Evolutionary conservation across 2,888 invertebrate species (phyloP).

Genomic region (Drosophila infuscata): DNA sequence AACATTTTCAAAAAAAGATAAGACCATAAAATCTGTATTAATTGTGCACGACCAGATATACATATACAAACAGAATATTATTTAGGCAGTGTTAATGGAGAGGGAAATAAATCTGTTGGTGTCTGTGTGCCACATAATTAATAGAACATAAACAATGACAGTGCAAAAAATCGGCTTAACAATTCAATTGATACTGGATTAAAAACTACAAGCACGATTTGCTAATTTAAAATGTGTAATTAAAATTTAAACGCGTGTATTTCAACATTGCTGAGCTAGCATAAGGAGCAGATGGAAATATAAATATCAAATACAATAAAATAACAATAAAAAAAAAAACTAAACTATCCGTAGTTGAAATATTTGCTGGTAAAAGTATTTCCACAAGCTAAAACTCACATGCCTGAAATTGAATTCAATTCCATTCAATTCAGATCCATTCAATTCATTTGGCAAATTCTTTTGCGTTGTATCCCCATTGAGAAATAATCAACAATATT

Average conservation of each 20-base stretch:
- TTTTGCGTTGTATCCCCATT: conserved; percentile 17
- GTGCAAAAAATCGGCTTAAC: conserved; percentile 16
- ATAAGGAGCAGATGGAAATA: background rate
- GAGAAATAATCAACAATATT: conserved; percentile 41
- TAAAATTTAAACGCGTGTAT: conserved; percentile 6
- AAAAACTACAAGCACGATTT: conserved; percentile 38
- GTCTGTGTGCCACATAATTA: conserved; percentile 67
- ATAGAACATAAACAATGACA: conserved; percentile 71
- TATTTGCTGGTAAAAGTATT: background rate
- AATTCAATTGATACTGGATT: conserved; percentile 54
- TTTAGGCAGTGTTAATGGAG: conserved; percentile 25
- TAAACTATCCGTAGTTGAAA: background rate
- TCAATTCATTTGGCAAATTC: conserved; percentile 3
- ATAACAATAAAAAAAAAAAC: background rate
- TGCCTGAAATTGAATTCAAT: conserved; percentile 26
- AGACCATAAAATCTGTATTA: conserved; percentile 69
- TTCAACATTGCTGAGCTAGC: background rate
- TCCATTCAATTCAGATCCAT: conserved; percentile 22
- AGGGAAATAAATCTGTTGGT: conserved; percentile 31
- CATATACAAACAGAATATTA: background rate
- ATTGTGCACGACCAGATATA: conserved; percentile 46
- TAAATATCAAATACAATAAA: background rate
- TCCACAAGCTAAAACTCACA: conserved; percentile 3
- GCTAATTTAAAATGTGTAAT: conserved; percentile 25
- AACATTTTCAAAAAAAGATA: conserved; percentile 73